Conservation (phyloP, 1,140 invertebrate species). For the Drosophila obscura region DNA sequence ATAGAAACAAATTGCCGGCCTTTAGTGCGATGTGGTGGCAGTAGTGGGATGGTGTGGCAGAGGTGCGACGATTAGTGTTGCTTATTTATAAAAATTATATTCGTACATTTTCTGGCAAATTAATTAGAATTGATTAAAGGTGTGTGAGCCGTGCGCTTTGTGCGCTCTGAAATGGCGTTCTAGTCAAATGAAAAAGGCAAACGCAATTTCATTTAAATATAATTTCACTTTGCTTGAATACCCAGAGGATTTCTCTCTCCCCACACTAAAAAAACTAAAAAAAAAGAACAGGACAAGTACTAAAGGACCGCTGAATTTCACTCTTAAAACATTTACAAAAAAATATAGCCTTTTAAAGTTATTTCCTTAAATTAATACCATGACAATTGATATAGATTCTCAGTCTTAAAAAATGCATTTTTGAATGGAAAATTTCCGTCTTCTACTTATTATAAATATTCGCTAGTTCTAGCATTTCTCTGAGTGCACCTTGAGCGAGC, state of each 20-base stretch:
- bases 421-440: no score
- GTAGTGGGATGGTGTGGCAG: neutral
- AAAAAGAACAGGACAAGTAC: no score
- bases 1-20: slow-evolving; percentile 79
- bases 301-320: no score
- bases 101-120: slow-evolving; percentile 50
- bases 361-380: no score
- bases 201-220: slow-evolving; percentile 64
- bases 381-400: no score
- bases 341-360: no score
- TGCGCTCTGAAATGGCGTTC: slow-evolving; percentile 1
- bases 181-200: slow-evolving; percentile 1
- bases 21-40: slow-evolving; percentile 27
- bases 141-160: slow-evolving; percentile 15
- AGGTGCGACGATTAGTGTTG: slow-evolving; percentile 69
- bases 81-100: slow-evolving; percentile 78
- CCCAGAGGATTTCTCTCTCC: no score
- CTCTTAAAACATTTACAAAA: no score
- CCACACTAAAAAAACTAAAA: no score
- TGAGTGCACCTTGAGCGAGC: no score
- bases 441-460: no score
- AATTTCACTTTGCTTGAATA: slow-evolving; percentile 25
- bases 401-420: no score
- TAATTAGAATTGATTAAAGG: slow-evolving; percentile 76
- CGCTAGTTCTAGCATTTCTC: neutral